Base-by-base conservation (phyloP, 2,888 invertebrate genomes). In the Conomelus anceps region DNA sequence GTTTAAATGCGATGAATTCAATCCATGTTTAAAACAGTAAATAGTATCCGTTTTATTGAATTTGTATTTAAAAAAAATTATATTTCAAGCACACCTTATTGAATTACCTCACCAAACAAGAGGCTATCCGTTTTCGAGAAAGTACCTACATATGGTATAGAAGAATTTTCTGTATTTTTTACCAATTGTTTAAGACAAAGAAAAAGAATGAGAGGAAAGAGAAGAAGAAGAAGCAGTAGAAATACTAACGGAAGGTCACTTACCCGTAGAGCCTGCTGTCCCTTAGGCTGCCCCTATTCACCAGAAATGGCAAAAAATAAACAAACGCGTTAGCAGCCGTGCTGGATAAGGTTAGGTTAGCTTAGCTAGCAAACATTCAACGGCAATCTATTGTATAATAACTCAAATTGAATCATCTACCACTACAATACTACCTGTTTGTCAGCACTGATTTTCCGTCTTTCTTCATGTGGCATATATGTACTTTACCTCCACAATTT, bases 201-300 rank as follows among this genome's bases (percentile, higher is more conserved):
- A n/a, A n/a, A 63, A 63, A n/a, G n/a, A n/a, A 63, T 3, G n/a
- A 26, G 26, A n/a, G n/a, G n/a, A n/a, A 63, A 13, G 63, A 63
- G 7, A 63, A 26, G 26, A n/a, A 63, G n/a, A n/a, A 63, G 4
- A 63, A 63, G 63, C 63, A 63, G 63, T 4, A 13, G 34, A 63
- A 7, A 63, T n/a, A 13, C 63, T 9, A 20, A 3, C 0, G 3
- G 63, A n/a, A 13, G n/a, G 26, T 92, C 92, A 95, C 95, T 95
- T 94, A 95, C 96, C 97, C 97, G 94, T 97, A 97, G 94, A 97
- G 95, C 94, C 97, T 96, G 95, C 97, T 97, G 95, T 97, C 97
- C 94, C 96, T 97, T 94, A 97, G 96, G 95, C 97, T 97, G 95
- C 96, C 96, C 96, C 97, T 97, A 91, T 91, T 90, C 90, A 86